These are phyloP conservation scores for Onychostruthus taczanowskii DNA, from an alignment of 2,113 vertebrate species.

Conservation along the genomic window DNA sequence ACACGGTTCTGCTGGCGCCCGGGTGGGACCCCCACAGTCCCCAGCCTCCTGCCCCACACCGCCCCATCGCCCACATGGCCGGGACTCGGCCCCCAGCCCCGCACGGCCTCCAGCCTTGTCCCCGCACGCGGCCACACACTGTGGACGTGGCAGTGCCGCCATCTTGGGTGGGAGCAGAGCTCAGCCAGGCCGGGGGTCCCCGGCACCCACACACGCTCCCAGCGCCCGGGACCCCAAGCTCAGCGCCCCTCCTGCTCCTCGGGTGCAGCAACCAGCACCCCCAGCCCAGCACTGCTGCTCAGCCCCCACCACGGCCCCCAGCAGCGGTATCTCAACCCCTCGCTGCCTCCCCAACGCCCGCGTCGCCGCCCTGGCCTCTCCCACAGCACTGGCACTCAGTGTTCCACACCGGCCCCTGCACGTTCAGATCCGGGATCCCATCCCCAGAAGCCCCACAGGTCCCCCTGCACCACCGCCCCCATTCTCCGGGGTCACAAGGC, in stretches of 20 bases:
- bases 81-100: rapidly evolving
- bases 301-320: not conserved
- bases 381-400: rapidly evolving
- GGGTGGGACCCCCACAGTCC: rapidly evolving
- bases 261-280: not conserved
- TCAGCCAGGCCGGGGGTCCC: not conserved
- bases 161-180: conserved; percentile 1
- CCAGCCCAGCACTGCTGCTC: not conserved
- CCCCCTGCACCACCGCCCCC: rapidly evolving
- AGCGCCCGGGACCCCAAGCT: not conserved
- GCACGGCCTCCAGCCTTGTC: not conserved
- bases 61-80: rapidly evolving
- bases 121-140: not conserved
- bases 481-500: rapidly evolving
- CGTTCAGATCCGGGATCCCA: rapidly evolving
- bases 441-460: not conserved
- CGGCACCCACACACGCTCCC: not conserved
- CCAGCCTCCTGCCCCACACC: rapidly evolving
- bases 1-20: not conserved
- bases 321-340: not conserved
- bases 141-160: not conserved
- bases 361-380: not conserved
- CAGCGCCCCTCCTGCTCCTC: not conserved
- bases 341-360: not conserved
- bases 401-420: rapidly evolving